Evolutionary conservation across 2,113 vertebrate genomes (phyloP).

Genomic region (Malaclemys terrapin): DNA sequence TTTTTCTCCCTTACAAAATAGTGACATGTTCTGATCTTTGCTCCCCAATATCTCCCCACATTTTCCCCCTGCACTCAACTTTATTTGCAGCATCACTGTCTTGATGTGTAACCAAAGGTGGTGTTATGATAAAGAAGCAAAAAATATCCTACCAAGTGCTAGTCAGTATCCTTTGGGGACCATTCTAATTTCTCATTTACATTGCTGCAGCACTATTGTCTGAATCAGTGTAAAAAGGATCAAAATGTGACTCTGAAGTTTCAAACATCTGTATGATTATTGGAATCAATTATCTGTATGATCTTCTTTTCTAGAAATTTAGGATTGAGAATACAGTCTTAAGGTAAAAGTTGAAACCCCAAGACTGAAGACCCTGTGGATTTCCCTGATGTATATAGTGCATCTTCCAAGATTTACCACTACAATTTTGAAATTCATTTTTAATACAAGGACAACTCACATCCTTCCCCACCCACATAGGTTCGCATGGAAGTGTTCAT

Average conservation of each 20-base stretch:
- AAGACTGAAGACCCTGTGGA: neutral
- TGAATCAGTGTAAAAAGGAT: neutral
- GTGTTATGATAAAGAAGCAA: neutral
- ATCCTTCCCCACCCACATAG: neutral
- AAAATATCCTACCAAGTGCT: neutral
- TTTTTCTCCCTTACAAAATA: constrained; percentile 8
- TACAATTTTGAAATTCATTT: neutral
- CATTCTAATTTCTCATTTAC: neutral
- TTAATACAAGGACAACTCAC: constrained; percentile 7
- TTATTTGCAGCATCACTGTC: neutral
- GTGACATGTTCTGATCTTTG: neutral
- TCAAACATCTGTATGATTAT: neutral
- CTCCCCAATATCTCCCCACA: neutral
- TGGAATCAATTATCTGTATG: neutral
- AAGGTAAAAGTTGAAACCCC: neutral
- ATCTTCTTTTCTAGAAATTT: neutral
- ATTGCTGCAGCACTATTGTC: neutral
- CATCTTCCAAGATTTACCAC: neutral
- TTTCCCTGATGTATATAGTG: neutral
- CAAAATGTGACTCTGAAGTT: neutral
- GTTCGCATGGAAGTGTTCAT: constrained; percentile 24
- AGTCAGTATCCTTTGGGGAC: fast-evolving
- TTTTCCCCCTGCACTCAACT: neutral
- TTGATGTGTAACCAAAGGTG: neutral
- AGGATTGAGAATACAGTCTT: neutral